Evolutionary conservation across 92 coral and sea anemone species (phyloP).

Genomic region (Phymanthus crucifer): DNA sequence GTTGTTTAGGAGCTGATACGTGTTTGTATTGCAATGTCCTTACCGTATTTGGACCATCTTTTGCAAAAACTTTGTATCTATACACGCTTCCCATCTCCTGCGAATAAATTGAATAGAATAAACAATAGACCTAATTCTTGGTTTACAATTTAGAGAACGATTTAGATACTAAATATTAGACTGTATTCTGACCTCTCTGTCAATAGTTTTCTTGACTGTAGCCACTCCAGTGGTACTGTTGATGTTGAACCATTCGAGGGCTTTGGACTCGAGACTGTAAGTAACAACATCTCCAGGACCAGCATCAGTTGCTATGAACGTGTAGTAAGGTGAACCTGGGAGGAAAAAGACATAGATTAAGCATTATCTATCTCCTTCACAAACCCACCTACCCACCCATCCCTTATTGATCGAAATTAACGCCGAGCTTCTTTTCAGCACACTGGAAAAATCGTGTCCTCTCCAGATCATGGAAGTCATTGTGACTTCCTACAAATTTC

Average conservation of each 20-base stretch:
- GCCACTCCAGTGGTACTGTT: constrained; percentile 30
- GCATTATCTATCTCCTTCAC: no score
- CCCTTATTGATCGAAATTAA: no score
- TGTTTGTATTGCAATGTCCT: background rate
- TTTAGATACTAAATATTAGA: no score
- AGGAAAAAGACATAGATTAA: background rate
- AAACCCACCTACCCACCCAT: no score
- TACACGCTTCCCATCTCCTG: background rate
- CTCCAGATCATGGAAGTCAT: no score
- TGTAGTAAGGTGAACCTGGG: background rate
- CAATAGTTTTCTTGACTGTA: constrained; percentile 43
- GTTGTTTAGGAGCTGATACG: no score
- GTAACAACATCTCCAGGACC: background rate
- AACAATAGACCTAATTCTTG: no score
- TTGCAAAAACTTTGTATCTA: background rate
- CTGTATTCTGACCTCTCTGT: constrained; percentile 52
- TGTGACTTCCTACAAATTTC: no score
- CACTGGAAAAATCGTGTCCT: no score
- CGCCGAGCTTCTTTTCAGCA: no score
- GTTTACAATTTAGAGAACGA: no score
- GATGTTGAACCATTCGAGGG: constrained; percentile 32
- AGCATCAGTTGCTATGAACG: background rate
- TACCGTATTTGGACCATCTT: background rate
- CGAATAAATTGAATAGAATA: background rate
- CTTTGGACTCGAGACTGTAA: background rate